Base-by-base conservation (phyloP, 1,140 invertebrate species). In the Drosophila tropicalis region DNA sequence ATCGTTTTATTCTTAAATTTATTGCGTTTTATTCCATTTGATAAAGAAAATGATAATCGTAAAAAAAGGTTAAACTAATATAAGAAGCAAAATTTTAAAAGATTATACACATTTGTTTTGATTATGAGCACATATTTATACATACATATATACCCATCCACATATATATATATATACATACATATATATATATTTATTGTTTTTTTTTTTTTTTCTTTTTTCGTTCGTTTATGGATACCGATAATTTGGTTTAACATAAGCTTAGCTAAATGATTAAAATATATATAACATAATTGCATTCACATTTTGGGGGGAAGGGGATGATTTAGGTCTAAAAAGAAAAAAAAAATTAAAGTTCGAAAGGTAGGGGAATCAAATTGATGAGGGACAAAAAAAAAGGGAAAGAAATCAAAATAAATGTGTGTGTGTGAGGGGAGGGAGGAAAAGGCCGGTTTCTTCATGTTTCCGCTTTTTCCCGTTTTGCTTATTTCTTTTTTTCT, bases 261-360 rank as follows among this genome's bases (percentile, higher is more conserved):
- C 57, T 60, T 60, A 60, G 19, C 17, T 39, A 67, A 58, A 66
- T 58, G 32, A 67, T 40, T 41, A 22, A 58, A 36, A 65, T 64
- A 15, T 1, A 4, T 51, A 22, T 51, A 54, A 22, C 41, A 56
- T 34, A 69, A 69, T 63, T 61, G 67, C 54, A 63, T 63, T 32
- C 22, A 60, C 44, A 22, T 63, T 63, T 32, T 9, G 54, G 32
- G 44, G 7, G 9, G n/a, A 4, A 10, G 17, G 17, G 44, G 44
- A 10, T 17, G 44, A 10, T 17, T 51, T 19, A 19, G 19, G 44
- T 22, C 17, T 51, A 51, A 51, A 51, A 51, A 47, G 17, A n/a
- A 10, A 19, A 47, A 51, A 3, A 22, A 51, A 12, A 51, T 9
- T 36, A 9, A 9, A 22, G 19, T 51, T 51, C 6, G 4, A 51